A percentile compares a stretch with the other conserved stretches of the same genome.
These are phyloP conservation scores for Meandrina meandrites DNA, from an alignment of 92 coral and sea anemone species.

Conservation along the genomic window DNA sequence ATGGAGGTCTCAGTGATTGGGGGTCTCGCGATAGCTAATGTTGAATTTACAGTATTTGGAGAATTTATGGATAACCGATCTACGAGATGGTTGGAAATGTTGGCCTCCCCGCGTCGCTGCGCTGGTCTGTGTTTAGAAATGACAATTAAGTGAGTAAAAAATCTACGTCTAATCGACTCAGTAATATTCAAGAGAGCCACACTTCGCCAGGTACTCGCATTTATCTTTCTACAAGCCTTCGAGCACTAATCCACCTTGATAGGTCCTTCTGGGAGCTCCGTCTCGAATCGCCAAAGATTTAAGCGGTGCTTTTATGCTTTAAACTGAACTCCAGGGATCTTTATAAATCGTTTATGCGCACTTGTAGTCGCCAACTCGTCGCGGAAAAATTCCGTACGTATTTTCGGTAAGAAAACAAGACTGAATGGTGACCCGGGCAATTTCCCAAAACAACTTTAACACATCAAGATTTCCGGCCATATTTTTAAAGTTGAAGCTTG, in stretches of 20 bases:
- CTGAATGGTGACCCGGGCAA: neutral
- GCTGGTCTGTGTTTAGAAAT: conserved; percentile 25
- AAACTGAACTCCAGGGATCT: neutral
- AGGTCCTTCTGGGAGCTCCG: neutral
- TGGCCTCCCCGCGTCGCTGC: conserved; percentile 67
- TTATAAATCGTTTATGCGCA: neutral
- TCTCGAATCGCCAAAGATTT: neutral
- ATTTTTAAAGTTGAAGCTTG: neutral
- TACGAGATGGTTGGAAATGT: conserved; percentile 44
- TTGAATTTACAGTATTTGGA: conserved; percentile 79
- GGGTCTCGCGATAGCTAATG: conserved; percentile 85
- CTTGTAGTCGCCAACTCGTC: neutral
- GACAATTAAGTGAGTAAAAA: conserved; percentile 19
- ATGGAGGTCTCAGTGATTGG: conserved; percentile 69
- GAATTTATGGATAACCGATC: conserved; percentile 58
- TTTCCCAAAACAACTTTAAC: conserved; percentile 23
- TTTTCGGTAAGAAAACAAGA: neutral
- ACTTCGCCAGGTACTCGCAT: conserved; percentile 28
- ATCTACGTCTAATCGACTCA: conserved; percentile 28
- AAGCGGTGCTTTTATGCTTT: conserved; percentile 2
- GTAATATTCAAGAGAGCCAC: neutral
- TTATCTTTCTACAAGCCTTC: conserved; percentile 4
- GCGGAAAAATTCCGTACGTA: conserved; percentile 17
- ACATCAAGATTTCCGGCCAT: conserved; percentile 24
- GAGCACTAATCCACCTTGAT: neutral